Evolutionary conservation across 35 echinoderm and acorn worm genomes (phyloP), one percentile per base, ranked within the genome.

Genomic region (Lytechinus variegatus): DNA sequence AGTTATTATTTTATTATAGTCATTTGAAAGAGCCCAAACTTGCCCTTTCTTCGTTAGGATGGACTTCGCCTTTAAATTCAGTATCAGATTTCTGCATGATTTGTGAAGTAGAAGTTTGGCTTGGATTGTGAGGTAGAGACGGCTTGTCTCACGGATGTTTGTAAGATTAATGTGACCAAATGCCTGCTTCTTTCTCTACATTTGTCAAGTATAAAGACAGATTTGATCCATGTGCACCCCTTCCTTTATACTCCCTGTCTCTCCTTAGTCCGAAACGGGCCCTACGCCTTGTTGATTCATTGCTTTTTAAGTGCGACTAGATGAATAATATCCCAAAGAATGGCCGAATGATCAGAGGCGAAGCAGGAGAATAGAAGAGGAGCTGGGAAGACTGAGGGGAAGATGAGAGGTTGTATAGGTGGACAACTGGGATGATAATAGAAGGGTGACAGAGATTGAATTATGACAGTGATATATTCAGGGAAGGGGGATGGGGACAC

Each of bases 261-360:
- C 92, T 57, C 27, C 92, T 61, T 10, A 54, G 92, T 94, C 55
- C 92, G 14, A 44, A 33, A 28, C 92, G 9, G 12, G 14, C 55
- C 92, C 56, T 56, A 57, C 52, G 33, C 16, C 54, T 10, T 24
- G 13, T 93, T 93, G 92, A 93, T 93, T 93, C 92, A 93, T 93
- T 93, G 92, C 53, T 55, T 93, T 93, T 93, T 93, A 93, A 93
- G 92, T 93, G 92, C 92, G 56, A 93, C n/a, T 93, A 93, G 92
- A 93, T 93, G 92, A 93, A 93, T 93, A 27, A 54, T 93, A 93
- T 93, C 92, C 92, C 92, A 57, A 93, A 93, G 92, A 93, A 93
- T 93, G 92, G 54, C 53, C n/a, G 28, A 57, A 28, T 55, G 54
- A 55, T 93, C 9, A 27, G 54, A 93, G 88, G 54, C 28, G 27